Base-by-base conservation (phyloP, 2,113 vertebrate genomes). In the Riparia riparia region DNA sequence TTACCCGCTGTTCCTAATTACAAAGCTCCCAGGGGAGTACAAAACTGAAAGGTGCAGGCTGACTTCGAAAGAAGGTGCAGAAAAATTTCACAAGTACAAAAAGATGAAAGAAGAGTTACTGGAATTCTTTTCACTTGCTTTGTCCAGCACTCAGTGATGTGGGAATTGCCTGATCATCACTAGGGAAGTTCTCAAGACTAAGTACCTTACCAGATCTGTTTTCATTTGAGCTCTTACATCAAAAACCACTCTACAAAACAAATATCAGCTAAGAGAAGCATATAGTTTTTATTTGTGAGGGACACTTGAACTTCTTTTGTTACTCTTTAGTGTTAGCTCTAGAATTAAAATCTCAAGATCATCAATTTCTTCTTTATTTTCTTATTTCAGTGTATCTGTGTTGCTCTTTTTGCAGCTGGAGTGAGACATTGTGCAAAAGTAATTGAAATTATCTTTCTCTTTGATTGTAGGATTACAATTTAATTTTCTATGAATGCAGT, bases 401-500 rank as follows among this genome's bases (percentile, higher is more conserved):
- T 28, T 65, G 17, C 7, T 26, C 14, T 90, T 82, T 93, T 77
- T 56, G 47, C 65, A 78, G 11, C 25, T 65, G 24, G 58, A 71
- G 29, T 12, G 39, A 70, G 34, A 42, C 17, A 45, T 10, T 80
- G 45, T 68, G 54, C 18, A 54, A 53, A 81, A 82, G 37, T 76
- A 47, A 93, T 81, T 71, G 29, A 85, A 89, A 69, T 42, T 12
- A 4, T 64, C 45, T 73, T 63, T 95, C 63, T 94, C 60, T 88
- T 89, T 91, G 57, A 65, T 83, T 93, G 28, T 71, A 99, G 99
- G 98, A 99, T 49, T 98, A 97, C 80, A 97, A 88, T 58, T 95
- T 99, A 91, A 98, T 99, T 94, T 99, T 99, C 97, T 99, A 97
- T 29, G 99, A 99, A 96, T 99, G 99, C 98, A 99, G 99, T 26